Percentiles rank a stretch among this genome's conserved stretches.
These are phyloP conservation scores for Epizoanthus scotinus DNA, from an alignment of 92 coral and sea anemone genomes.

Conservation along the genomic window DNA sequence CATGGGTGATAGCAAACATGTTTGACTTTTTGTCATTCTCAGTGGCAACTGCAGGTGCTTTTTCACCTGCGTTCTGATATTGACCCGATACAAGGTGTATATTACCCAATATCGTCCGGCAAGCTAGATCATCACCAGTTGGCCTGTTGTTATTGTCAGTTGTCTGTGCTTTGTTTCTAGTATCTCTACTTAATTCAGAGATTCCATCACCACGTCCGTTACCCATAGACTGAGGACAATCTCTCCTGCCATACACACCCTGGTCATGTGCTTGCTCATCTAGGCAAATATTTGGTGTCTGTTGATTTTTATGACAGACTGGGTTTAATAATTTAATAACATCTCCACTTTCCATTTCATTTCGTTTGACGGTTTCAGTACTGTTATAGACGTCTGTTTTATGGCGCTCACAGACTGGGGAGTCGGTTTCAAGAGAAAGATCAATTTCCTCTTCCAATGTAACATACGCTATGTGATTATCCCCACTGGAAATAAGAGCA, in stretches of 20 bases:
- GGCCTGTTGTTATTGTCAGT: neutral
- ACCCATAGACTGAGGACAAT: neutral
- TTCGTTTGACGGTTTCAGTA: neutral
- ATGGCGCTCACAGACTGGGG: neutral
- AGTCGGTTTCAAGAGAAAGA: too few species aligned
- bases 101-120: neutral
- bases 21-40: neutral
- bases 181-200: neutral
- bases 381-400: neutral
- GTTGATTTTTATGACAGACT: slow-evolving; percentile 17
- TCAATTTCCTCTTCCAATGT: neutral
- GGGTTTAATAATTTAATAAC: neutral
- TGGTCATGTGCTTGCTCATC: slow-evolving; percentile 7
- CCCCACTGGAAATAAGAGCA: neutral
- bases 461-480: neutral
- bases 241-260: neutral
- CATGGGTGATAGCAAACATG: neutral
- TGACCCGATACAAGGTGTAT: neutral
- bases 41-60: neutral
- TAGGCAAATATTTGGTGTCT: neutral
- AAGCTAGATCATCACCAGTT: neutral
- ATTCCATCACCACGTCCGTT: neutral
- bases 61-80: neutral
- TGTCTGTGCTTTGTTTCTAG: neutral
- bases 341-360: neutral